Evolutionary conservation across 2,888 invertebrate genomes (phyloP).

Genomic region (Morpho helenor): DNA sequence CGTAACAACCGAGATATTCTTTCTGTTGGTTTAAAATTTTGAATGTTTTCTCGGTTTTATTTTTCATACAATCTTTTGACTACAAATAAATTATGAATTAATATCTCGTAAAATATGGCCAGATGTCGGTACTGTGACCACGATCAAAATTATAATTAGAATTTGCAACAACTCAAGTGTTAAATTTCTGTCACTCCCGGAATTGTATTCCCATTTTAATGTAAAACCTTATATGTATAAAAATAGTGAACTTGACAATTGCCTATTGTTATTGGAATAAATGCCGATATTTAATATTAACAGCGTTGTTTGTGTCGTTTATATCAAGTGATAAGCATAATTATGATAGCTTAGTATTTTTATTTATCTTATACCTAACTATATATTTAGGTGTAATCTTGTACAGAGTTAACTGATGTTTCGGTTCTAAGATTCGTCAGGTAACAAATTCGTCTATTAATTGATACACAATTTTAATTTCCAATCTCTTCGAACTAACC

Average conservation of each 20-base stretch:
- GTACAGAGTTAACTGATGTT: conserved; percentile 51
- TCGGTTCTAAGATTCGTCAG: conserved; percentile 67
- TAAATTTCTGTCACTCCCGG: no score
- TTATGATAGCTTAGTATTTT: conserved; percentile 36
- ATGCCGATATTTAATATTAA: conserved; percentile 44
- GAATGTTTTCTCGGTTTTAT: no score
- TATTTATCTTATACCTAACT: conserved; percentile 56
- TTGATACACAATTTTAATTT: conserved; percentile 75
- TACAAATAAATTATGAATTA: no score
- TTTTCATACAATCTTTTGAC: no score
- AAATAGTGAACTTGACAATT: conserved; percentile 28
- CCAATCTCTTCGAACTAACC: conserved; percentile 30
- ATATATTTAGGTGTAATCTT: conserved; percentile 44
- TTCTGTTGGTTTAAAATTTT: no score
- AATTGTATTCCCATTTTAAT: no score
- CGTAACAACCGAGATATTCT: no score
- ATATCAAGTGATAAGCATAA: conserved; percentile 59
- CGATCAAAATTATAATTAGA: no score
- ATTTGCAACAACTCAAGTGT: no score
- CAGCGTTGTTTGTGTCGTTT: conserved; percentile 41
- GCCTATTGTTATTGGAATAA: conserved; percentile 28
- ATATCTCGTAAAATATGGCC: no score
- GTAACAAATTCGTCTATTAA: conserved; percentile 43
- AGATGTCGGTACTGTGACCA: no score
- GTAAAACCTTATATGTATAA: conserved; percentile 28